Percentiles rank a stretch among this genome's conserved stretches.
Evolutionary conservation across 1,140 invertebrate genomes (phyloP).

Genomic region (Manduca sexta): DNA sequence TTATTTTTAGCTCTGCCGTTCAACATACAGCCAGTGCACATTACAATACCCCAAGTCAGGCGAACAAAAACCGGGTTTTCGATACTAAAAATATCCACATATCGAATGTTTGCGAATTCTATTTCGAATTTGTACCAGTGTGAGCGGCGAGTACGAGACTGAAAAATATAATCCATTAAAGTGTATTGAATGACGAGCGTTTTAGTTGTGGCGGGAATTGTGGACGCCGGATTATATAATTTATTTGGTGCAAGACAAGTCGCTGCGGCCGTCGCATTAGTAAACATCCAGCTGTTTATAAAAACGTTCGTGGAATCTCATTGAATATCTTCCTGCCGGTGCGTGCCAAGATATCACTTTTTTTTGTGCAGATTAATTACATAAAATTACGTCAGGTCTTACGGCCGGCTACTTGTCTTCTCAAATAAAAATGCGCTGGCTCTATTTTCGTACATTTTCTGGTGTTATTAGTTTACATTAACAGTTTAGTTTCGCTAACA

Average conservation of each 20-base stretch:
- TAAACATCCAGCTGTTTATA: slow-evolving; percentile 11
- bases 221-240: no score
- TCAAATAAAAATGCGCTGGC: slow-evolving; percentile 13
- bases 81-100: slow-evolving; percentile 67
- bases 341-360: slow-evolving; percentile 25
- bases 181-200: no score
- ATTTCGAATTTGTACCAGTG: slow-evolving; percentile 62
- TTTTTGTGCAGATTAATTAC: slow-evolving; percentile 5
- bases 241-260: not conserved
- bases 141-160: slow-evolving; percentile 27
- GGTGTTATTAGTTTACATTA: slow-evolving; percentile 15
- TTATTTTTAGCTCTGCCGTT: slow-evolving; percentile 47
- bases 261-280: not conserved
- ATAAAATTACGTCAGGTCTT: slow-evolving; percentile 29
- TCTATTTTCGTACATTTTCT: slow-evolving; percentile 23
- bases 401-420: slow-evolving; percentile 13
- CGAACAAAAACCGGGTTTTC: slow-evolving; percentile 66
- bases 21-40: slow-evolving; percentile 50
- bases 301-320: slow-evolving; percentile 6
- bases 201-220: no score
- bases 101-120: slow-evolving; percentile 70
- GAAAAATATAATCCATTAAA: slow-evolving; percentile 15
- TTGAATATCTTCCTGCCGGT: slow-evolving; percentile 12
- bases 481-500: slow-evolving; percentile 12
- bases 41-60: slow-evolving; percentile 51